Evolutionary conservation across 23 tunicate species (phyloP).

Genomic region (Diplosoma virens): DNA sequence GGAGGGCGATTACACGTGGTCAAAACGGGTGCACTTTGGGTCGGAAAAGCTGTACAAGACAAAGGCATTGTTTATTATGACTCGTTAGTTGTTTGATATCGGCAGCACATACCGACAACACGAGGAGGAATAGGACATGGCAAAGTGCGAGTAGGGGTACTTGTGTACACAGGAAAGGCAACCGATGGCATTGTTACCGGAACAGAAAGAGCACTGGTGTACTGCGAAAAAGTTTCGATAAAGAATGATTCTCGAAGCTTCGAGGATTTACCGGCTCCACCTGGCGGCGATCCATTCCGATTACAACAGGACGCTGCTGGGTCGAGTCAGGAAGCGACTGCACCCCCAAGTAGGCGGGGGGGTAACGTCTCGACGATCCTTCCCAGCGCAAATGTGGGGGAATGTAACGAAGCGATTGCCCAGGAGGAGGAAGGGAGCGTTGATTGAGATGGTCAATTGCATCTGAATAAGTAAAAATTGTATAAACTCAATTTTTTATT

Average conservation of each 20-base stretch:
- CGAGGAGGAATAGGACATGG: constrained; percentile 66
- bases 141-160: constrained; percentile 4
- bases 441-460: too few relatives aligned
- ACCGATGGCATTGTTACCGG: constrained; percentile 50
- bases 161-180: constrained; percentile 39
- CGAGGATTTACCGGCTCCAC: too few relatives aligned
- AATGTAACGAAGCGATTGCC: too few relatives aligned
- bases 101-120: constrained; percentile 42
- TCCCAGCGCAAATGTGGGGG: too few relatives aligned
- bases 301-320: constrained; percentile 19
- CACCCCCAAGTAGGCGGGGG: background rate
- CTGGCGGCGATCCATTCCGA: constrained; percentile 23
- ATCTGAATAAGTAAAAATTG: too few relatives aligned
- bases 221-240: constrained; percentile 24
- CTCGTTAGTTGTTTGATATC: too few relatives aligned
- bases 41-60: constrained; percentile 47
- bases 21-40: constrained; percentile 65
- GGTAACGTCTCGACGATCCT: constrained; percentile 1
- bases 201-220: constrained; percentile 63
- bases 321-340: background rate
- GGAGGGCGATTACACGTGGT: constrained; percentile 61
- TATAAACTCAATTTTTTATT: too few relatives aligned
- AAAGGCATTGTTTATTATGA: too few relatives aligned
- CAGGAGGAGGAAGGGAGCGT: too few relatives aligned
- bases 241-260: too few relatives aligned